Base-by-base conservation (phyloP, 2,888 invertebrate species). In the Pogonocherus hispidulus region DNA sequence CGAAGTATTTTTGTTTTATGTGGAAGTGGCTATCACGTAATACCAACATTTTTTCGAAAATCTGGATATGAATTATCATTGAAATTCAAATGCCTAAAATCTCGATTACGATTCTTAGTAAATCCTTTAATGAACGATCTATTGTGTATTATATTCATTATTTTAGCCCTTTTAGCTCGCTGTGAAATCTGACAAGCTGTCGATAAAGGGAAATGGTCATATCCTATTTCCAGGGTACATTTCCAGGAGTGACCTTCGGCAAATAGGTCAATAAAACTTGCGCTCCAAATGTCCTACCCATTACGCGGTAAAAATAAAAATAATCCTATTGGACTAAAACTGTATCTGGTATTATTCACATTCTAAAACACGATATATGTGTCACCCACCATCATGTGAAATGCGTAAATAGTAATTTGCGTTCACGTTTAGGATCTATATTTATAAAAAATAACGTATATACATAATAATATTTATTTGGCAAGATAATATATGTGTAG, bases 181-280 rank as follows among this genome's bases (percentile, higher is more conserved):
- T n/a, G n/a, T n/a, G 27, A 27, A 8, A 11, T 11, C 14, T n/a
- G 16, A 11, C 3, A 1, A 4, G 0, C 14, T 3, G n/a, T 41
- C 41, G 41, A 41, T 41, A 41, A n/a, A 41, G n/a, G 41, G 41
- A 41, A 41, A 14, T 16, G 41, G 41, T n/a, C 14, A n/a, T 14
- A 41, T 41, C 41, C 14, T 5, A 41, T 41, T 41, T n/a, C 41
- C 1, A 14, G 5, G n/a, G 41, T 41, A 16, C 41, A n/a, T 41
- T 41, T 14, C n/a, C 14, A 3, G 14, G 41, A n/a, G 3, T 5
- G 41, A 14, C 41, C 41, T 41, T 41, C 41, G 37, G 41, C 41
- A 16, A 41, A 41, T 41, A 41, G 41, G 41, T 41, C 41, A 41
- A 41, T 41, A 41, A 41, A 41, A 41, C 41, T n/a, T n/a, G n/a